Evolutionary conservation across 2,113 vertebrate genomes (phyloP).

Genomic region (Balaenoptera acutorostrata): DNA sequence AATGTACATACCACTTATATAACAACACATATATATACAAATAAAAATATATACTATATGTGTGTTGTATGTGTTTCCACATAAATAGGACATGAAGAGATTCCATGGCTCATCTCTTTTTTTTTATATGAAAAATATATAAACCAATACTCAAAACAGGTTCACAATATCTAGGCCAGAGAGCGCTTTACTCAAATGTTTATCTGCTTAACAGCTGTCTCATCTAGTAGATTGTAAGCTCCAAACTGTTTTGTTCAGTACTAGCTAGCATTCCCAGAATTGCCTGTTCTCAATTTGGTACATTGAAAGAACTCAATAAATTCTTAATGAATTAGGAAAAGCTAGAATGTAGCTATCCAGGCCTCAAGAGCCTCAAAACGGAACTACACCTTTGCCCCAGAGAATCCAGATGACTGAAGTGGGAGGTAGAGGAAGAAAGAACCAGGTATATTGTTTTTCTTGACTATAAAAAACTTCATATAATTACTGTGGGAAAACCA

Average conservation of each 20-base stretch:
- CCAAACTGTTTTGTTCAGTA: not conserved
- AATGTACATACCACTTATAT: not conserved
- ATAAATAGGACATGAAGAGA: not conserved
- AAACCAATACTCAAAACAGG: not conserved
- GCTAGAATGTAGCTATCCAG: not conserved
- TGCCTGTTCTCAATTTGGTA: not conserved
- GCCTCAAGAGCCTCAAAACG: not conserved
- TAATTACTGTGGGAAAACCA: not conserved
- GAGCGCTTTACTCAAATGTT: not conserved
- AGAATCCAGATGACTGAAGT: not conserved
- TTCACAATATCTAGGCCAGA: not conserved
- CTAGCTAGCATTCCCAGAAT: not conserved
- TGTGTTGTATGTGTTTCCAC: not conserved
- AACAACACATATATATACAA: not conserved
- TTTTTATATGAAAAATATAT: not conserved
- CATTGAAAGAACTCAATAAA: not conserved
- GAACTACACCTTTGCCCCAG: not conserved
- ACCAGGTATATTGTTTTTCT: not conserved
- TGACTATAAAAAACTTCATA: not conserved
- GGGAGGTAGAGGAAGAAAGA: not conserved
- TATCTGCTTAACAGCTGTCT: not conserved
- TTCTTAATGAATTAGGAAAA: not conserved
- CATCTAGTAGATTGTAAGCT: not conserved
- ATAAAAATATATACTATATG: not conserved
- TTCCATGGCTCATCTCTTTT: not conserved